Evolutionary conservation across 2,113 vertebrate species (phyloP).

Genomic region (Myotis yumanensis): DNA sequence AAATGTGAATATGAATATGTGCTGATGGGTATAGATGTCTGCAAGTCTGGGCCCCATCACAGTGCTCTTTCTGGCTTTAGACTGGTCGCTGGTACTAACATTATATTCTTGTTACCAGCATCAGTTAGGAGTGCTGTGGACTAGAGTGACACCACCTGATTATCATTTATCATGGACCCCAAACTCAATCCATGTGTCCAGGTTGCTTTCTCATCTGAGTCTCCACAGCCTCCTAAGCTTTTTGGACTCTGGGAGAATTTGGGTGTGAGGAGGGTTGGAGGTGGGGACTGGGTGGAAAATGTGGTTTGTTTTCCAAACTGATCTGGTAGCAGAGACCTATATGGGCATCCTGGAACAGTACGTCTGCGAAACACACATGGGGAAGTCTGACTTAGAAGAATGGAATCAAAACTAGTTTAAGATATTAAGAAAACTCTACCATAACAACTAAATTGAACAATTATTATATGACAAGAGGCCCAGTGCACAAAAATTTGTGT

Average conservation of each 20-base stretch:
- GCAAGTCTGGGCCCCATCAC: background rate
- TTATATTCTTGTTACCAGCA: background rate
- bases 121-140: background rate
- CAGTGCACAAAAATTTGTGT: too few relatives aligned
- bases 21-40: background rate
- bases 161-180: background rate
- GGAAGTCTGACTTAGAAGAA: constrained; percentile 18
- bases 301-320: background rate
- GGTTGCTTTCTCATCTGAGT: background rate
- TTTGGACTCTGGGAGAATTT: background rate
- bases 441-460: constrained; percentile 47
- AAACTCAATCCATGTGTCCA: background rate
- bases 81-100: background rate
- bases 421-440: constrained; percentile 10
- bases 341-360: background rate
- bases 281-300: too few relatives aligned
- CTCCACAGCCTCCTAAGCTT: background rate
- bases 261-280: background rate
- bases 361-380: background rate
- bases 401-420: constrained; percentile 31
- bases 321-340: background rate
- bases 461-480: background rate
- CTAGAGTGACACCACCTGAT: background rate
- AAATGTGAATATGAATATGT: constrained; percentile 21
- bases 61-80: background rate